phyloP scores from a whole-genome alignment of 2,888 invertebrate species.

The Piscicola geometra region DNA sequence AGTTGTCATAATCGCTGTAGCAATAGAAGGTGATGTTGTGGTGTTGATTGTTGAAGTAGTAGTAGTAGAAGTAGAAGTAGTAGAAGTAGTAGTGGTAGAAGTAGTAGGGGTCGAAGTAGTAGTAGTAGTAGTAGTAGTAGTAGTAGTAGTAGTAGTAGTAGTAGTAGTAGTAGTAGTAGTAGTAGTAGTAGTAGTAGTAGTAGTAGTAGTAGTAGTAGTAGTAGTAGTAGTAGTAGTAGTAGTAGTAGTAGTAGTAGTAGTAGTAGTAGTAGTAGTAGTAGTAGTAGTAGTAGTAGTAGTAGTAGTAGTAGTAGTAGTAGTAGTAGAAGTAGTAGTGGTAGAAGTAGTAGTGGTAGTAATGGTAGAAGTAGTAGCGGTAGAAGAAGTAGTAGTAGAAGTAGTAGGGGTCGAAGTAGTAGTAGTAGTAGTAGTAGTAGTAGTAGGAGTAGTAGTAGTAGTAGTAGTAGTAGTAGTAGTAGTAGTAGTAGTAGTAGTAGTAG shows the following conservation, averaged over 20 bases:
- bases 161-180: neutral
- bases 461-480: neutral
- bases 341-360: neutral
- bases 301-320: neutral
- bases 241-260: neutral
- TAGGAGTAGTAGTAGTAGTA: neutral
- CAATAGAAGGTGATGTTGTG: no score
- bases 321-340: neutral
- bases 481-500: neutral
- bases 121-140: no score
- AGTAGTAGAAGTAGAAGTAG: no score
- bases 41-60: no score
- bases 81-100: no score
- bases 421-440: constrained; percentile 2
- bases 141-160: no score
- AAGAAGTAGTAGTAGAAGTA: neutral
- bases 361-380: neutral
- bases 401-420: neutral
- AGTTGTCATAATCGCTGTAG: no score
- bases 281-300: neutral
- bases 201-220: neutral
- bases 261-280: neutral
- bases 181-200: neutral
- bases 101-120: no score
- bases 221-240: neutral